Percentiles rank a stretch among this genome's conserved stretches.
These are phyloP conservation scores for Ichneumoninae sp. DNA, from an alignment of 2,888 invertebrate species.

Conservation along the genomic window DNA sequence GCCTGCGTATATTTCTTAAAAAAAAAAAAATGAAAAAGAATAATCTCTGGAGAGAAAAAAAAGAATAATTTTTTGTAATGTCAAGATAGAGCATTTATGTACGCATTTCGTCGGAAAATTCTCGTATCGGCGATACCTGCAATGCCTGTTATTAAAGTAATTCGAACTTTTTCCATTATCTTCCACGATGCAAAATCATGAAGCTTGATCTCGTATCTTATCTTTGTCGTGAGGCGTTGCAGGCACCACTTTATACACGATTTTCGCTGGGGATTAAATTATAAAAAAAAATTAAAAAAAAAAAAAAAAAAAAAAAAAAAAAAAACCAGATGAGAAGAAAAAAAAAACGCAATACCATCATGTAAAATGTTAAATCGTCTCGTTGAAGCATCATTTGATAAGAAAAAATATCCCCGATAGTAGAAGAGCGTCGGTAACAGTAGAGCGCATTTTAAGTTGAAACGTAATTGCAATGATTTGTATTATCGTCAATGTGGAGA, in stretches of 20 bases:
- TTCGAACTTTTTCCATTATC: constrained; percentile 34
- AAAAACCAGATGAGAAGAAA: constrained; percentile 25
- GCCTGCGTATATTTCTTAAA: constrained; percentile 49
- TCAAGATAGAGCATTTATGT: constrained; percentile 58
- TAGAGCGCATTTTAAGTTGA: constrained; percentile 26
- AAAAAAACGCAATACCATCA: constrained; percentile 81
- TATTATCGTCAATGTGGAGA: neutral
- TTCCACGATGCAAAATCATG: constrained; percentile 16
- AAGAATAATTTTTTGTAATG: constrained; percentile 5
- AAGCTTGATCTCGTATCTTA: constrained; percentile 22
- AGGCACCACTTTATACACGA: constrained; percentile 31
- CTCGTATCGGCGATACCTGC: constrained; percentile 39
- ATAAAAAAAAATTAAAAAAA: constrained; percentile 37
- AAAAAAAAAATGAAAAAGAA: constrained; percentile 57
- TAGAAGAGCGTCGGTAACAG: constrained; percentile 18
- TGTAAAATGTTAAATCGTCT: constrained; percentile 80
- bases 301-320: constrained; percentile 10
- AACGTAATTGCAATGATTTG: constrained; percentile 11
- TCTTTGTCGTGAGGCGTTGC: constrained; percentile 41
- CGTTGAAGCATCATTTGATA: constrained; percentile 52
- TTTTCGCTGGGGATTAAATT: constrained; percentile 51
- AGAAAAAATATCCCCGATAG: constrained; percentile 3
- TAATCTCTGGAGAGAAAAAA: constrained; percentile 11
- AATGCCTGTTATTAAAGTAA: constrained; percentile 40
- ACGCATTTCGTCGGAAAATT: constrained; percentile 57